phyloP scores from a whole-genome alignment of 2,888 invertebrate genomes.

The Brassicogethes aeneus region DNA sequence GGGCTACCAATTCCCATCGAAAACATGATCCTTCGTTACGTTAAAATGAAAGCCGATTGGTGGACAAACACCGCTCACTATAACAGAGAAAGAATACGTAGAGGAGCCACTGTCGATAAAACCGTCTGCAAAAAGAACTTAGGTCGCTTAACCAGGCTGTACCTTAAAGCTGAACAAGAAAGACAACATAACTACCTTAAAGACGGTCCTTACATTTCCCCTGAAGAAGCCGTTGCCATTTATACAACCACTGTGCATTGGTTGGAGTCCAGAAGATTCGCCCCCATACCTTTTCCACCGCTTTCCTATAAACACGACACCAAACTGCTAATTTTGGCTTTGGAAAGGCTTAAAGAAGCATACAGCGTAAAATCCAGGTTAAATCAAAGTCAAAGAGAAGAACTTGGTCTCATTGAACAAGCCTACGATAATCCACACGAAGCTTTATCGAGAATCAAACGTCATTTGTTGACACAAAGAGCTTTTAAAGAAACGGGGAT shows the following conservation, averaged over 20 bases:
- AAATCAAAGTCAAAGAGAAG: constrained; percentile 98
- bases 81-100: constrained; percentile 94
- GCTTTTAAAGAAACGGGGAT: constrained; percentile 99
- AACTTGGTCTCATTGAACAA: constrained; percentile 96
- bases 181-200: constrained; percentile 98
- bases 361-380: constrained; percentile 95
- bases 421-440: constrained; percentile 99
- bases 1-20: constrained; percentile 98
- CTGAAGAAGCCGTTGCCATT: constrained; percentile 99
- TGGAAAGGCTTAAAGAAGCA: constrained; percentile 95
- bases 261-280: constrained; percentile 96
- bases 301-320: constrained; percentile 99
- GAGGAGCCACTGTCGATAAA: constrained; percentile 99
- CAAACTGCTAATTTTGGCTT: constrained; percentile 89
- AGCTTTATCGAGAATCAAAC: constrained; percentile 96
- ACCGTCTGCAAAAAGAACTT: constrained; percentile 99
- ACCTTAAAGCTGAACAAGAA: constrained; percentile 97
- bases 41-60: constrained; percentile 99
- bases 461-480: constrained; percentile 95
- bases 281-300: constrained; percentile 98
- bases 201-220: constrained; percentile 98
- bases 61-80: constrained; percentile 99
- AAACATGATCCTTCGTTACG: constrained; percentile 99
- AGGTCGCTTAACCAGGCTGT: constrained; percentile 92
- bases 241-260: constrained; percentile 99